These are phyloP conservation scores for Stegodyphus mimosarum DNA, from an alignment of 1,140 invertebrate genomes.

Conservation along the genomic window DNA sequence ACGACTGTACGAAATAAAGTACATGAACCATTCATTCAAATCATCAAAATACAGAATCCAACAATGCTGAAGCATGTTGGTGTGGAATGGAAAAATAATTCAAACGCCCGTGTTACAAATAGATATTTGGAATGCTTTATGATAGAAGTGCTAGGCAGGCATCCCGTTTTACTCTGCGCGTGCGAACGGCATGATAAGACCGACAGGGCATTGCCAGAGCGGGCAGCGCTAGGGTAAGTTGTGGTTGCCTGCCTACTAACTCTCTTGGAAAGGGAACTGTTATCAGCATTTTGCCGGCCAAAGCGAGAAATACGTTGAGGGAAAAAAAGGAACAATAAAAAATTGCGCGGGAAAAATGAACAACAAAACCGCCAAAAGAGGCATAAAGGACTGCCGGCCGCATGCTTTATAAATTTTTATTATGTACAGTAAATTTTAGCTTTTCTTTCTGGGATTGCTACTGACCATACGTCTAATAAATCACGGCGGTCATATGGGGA, in stretches of 20 bases:
- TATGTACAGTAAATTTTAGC: constrained; percentile 56
- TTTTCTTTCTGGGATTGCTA: constrained; percentile 28
- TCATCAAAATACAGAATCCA: background rate
- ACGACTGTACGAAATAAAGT: no score
- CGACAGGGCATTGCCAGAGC: background rate
- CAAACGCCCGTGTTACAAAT: constrained; percentile 44
- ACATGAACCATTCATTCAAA: background rate
- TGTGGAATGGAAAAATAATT: background rate
- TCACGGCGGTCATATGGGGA: constrained; percentile 29
- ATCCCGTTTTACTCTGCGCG: constrained; percentile 28
- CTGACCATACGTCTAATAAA: constrained; percentile 52
- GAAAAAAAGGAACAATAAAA: constrained; percentile 1
- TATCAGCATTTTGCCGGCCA: constrained; percentile 52
- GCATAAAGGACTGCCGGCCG: constrained; percentile 34
- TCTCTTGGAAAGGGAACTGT: constrained; percentile 27
- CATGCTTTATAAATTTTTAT: constrained; percentile 60
- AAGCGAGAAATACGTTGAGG: constrained; percentile 40
- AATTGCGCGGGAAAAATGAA: background rate
- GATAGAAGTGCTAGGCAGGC: constrained; percentile 10
- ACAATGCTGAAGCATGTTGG: background rate
- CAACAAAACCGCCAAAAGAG: constrained; percentile 27
- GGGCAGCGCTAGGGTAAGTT: constrained; percentile 34
- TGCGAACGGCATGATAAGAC: constrained; percentile 42
- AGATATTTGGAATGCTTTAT: constrained; percentile 58
- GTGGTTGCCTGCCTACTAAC: constrained; percentile 45